phyloP scores from a whole-genome alignment of 2,113 vertebrate species.

The Microcebus tavaratra region DNA sequence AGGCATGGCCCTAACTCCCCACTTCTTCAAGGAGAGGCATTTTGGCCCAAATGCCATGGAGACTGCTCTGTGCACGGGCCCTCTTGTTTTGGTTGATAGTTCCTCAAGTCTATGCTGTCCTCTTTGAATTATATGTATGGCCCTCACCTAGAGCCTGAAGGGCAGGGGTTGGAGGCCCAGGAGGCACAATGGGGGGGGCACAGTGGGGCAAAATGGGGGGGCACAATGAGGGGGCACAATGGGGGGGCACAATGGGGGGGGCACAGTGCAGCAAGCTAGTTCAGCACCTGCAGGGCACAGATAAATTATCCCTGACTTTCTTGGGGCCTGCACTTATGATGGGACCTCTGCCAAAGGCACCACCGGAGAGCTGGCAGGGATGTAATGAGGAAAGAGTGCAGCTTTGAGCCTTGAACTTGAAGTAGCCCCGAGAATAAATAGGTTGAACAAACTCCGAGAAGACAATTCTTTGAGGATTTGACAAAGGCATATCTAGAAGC shows the following conservation, averaged over 20 bases:
- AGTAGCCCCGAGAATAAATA: constrained; percentile 17
- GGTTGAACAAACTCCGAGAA: not conserved
- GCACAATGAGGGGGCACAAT: no score
- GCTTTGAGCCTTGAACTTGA: not conserved
- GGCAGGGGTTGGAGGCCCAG: not conserved
- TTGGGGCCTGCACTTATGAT: not conserved
- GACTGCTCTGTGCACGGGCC: not conserved
- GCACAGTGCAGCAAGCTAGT: not conserved
- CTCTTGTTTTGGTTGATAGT: not conserved
- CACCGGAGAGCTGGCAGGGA: not conserved
- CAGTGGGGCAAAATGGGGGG: no score
- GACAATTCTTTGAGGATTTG: not conserved
- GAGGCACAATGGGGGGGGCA: not conserved
- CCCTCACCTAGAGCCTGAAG: not conserved
- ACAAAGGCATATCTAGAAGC: not conserved
- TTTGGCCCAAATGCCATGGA: not conserved
- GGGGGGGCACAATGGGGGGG: no score
- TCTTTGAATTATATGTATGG: not conserved
- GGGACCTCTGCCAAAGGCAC: not conserved
- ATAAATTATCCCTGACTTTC: not conserved
- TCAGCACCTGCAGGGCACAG: not conserved
- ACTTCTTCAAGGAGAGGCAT: no score
- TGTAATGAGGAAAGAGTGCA: not conserved
- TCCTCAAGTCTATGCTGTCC: not conserved
- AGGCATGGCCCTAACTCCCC: not conserved